Evolutionary conservation across 2,113 vertebrate genomes (phyloP).

Genomic region (Triplophysa dalaica): DNA sequence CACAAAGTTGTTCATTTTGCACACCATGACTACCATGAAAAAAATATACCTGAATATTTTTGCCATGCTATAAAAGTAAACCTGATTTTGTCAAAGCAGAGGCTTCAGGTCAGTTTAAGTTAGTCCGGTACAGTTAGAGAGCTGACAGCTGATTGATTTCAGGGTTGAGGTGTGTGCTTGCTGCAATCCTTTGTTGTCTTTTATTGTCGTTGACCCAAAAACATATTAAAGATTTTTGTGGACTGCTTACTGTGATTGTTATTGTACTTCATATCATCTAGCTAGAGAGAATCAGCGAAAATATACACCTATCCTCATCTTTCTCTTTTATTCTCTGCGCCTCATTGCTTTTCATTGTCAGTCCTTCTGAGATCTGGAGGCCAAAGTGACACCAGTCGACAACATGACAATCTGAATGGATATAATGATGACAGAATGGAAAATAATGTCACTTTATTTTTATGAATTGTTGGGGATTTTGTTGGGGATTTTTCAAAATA

Average conservation of each 20-base stretch:
- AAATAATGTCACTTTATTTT: constrained; percentile 13
- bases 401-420: background rate
- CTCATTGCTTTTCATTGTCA: background rate
- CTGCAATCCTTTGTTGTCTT: constrained; percentile 64
- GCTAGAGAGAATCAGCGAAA: constrained; percentile 54
- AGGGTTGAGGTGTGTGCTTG: constrained; percentile 41
- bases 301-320: constrained; percentile 46
- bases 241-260: constrained; percentile 63
- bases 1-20: too few species aligned
- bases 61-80: too few species aligned
- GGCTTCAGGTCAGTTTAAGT: background rate
- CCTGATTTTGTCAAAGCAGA: background rate
- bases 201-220: constrained; percentile 62
- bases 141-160: constrained; percentile 63
- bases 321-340: constrained; percentile 41
- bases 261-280: constrained; percentile 59
- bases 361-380: constrained; percentile 10
- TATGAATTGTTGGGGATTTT: background rate
- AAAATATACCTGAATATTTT: too few species aligned
- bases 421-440: constrained; percentile 18
- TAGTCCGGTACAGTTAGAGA: constrained; percentile 24
- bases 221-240: constrained; percentile 73
- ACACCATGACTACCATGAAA: too few species aligned
- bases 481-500: background rate
- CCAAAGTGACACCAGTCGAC: constrained; percentile 28